Conservation (phyloP, 2,797 vertebrate genomes). For the Heliangelus exortis region DNA sequence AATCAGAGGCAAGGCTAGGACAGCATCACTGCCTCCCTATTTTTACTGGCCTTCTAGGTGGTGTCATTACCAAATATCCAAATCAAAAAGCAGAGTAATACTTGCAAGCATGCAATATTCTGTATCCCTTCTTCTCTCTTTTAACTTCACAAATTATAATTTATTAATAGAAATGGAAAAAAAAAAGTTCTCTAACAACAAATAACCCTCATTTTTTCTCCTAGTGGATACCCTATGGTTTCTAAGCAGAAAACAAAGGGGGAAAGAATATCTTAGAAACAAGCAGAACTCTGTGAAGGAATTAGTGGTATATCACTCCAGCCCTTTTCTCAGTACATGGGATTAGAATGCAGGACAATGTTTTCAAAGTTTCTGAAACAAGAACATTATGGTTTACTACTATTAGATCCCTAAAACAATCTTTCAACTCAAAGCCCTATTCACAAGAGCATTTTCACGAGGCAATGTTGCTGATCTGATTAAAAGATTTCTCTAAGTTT, state of each 20-base stretch:
- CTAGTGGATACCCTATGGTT: neutral
- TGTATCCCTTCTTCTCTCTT: neutral
- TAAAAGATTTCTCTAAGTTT: conserved; percentile 1
- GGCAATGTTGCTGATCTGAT: neutral
- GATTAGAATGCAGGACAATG: neutral
- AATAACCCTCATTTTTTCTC: neutral
- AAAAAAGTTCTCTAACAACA: neutral
- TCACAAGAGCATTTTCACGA: neutral
- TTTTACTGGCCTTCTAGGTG: neutral
- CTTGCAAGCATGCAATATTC: neutral
- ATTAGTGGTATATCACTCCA: neutral
- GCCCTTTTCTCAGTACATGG: neutral
- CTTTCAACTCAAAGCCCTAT: conserved; percentile 17
- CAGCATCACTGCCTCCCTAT: neutral
- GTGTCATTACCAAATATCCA: neutral
- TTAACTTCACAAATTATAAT: neutral
- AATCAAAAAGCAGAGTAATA: neutral
- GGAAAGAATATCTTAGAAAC: neutral
- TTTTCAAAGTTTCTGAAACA: neutral
- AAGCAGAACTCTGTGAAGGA: neutral
- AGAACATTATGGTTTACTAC: neutral
- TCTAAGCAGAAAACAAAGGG: neutral
- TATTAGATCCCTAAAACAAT: neutral
- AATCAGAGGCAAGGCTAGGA: neutral
- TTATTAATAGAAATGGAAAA: neutral